Base-by-base conservation (phyloP, 2,888 invertebrate genomes). In the Mesorhabditis spiculigera region DNA sequence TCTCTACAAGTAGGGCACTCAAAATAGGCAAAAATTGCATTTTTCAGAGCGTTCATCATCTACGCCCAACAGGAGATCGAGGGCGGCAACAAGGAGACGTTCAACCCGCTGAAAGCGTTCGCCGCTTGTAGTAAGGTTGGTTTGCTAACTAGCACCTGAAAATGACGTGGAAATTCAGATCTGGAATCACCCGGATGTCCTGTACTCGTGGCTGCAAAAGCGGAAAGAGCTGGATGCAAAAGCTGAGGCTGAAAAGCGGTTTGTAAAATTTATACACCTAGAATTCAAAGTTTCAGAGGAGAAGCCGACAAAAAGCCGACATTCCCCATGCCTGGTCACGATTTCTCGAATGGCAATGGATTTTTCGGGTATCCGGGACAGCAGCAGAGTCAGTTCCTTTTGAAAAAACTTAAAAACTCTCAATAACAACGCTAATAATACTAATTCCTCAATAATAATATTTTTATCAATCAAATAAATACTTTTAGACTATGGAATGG, bases 81-180 rank as follows among this genome's bases (percentile, higher is more conserved):
- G 5, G 63, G 43, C 6, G 73, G 68, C 6, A 75, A 64, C n/a
- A 71, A 68, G 61, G 84, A 84, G 13, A 72, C 71, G 16, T 86
- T 93, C 44, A 97, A 97, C 89, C 96, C 97, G 0, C 89, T 98
- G 70, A 95, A 95, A 87, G 95, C 97, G 3, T 97, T 97, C 87
- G 94, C 97, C 41, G 95, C 97, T 71, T 97, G 97, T 86, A 96
- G 95, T 86, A 98, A 97, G 90, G 91, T 91, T 86, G 81, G 86
- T 5, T 5, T 43, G 45, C 62, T 50, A 8, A 13, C 6, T 3
- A 50, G n/a, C 13, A 5, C 42, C 16, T n/a, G n/a, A 16, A 8
- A 5, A 66, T n/a, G 42, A 50, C n/a, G 10, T 70, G 62, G 28
- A 13, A 16, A 74, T 81, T 44, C 75, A 88, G 87, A 88, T 89